Percentiles rank a stretch among this genome's conserved stretches.
Evolutionary conservation across 1,140 invertebrate genomes (phyloP).

Genomic region (Orchestia grillus): DNA sequence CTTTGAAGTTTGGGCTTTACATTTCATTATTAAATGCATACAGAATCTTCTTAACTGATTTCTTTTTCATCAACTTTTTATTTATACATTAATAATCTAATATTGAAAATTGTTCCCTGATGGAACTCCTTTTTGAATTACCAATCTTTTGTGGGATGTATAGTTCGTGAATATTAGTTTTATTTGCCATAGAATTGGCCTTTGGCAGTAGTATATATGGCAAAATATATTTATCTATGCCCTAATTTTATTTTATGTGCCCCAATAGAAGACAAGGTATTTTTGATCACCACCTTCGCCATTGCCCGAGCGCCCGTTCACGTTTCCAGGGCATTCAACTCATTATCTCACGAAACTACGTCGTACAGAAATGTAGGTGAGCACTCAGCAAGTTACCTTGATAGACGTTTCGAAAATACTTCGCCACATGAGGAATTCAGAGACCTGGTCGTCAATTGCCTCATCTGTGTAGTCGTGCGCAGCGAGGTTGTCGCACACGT

Average conservation of each 20-base stretch:
- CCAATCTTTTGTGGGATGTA: no score
- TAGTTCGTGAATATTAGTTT: not conserved
- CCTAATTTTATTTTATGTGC: no score
- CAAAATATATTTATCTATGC: no score
- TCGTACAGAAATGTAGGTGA: not conserved
- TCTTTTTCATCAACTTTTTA: no score
- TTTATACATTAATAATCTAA: no score
- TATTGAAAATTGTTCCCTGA: no score
- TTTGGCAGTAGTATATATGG: no score
- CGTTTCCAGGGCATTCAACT: not conserved
- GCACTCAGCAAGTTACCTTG: not conserved
- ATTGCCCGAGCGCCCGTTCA: not conserved
- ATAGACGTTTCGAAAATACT: slow-evolving; percentile 41
- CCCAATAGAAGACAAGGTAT: no score
- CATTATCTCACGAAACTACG: not conserved
- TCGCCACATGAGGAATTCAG: slow-evolving; percentile 52
- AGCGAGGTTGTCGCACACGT: not conserved
- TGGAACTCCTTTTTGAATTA: no score
- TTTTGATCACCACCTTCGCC: not conserved
- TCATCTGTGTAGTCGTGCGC: slow-evolving; percentile 39
- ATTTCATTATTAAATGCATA: no score
- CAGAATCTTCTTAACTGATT: no score
- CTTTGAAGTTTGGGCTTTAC: no score
- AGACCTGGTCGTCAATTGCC: slow-evolving; percentile 34
- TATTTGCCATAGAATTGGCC: not conserved